Conservation (phyloP, 2,113 vertebrate genomes). For the Barnardius zonarius region DNA sequence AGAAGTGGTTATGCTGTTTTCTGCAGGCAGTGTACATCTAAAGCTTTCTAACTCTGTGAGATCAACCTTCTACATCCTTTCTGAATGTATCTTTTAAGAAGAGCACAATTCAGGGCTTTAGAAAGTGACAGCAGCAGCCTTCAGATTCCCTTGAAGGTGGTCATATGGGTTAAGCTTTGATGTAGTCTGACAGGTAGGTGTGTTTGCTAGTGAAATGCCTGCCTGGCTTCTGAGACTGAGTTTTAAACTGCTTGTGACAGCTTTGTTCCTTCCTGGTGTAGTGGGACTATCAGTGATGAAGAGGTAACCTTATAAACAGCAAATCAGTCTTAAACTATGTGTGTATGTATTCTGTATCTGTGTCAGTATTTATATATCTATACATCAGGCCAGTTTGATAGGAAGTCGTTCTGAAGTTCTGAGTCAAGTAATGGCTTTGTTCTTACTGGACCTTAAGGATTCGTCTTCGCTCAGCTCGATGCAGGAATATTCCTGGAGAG, state of each 20-base stretch:
- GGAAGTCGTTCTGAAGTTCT: background rate
- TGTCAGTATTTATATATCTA: background rate
- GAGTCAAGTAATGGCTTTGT: background rate
- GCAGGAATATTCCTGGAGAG: background rate
- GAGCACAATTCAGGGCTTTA: background rate
- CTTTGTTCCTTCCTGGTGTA: background rate
- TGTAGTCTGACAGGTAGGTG: background rate
- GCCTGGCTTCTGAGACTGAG: background rate
- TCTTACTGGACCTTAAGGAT: background rate
- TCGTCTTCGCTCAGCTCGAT: background rate
- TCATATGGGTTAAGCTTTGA: background rate
- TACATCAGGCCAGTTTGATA: background rate
- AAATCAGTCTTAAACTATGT: background rate
- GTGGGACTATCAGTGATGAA: background rate
- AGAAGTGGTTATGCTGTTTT: background rate
- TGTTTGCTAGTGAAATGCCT: background rate
- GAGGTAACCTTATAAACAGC: background rate
- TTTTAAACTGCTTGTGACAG: background rate
- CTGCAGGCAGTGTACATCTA: background rate
- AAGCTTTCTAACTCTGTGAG: background rate
- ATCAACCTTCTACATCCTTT: background rate
- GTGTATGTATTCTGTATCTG: background rate
- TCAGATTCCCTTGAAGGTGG: background rate
- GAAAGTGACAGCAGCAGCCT: background rate
- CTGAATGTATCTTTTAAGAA: background rate